These are phyloP conservation scores for Pterocles gutturalis DNA, from an alignment of 2,113 vertebrate genomes.

Conservation along the genomic window DNA sequence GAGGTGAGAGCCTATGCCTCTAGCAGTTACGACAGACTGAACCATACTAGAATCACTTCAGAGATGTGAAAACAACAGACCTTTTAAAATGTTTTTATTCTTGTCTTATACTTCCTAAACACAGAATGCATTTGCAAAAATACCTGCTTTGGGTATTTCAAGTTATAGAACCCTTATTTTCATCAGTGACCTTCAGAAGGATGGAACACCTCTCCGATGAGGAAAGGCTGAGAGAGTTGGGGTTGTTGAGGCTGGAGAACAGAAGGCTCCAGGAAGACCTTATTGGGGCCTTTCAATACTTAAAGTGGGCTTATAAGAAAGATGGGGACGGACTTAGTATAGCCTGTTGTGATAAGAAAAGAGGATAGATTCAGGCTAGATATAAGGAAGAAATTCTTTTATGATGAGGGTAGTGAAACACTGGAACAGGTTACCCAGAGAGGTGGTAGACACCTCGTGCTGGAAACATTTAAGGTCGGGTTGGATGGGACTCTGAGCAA, in stretches of 20 bases:
- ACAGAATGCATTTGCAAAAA: not conserved
- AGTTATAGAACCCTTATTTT: not conserved
- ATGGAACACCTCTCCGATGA: accelerated
- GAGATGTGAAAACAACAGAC: not conserved
- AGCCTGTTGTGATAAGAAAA: not conserved
- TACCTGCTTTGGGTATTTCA: not conserved
- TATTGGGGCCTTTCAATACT: not conserved
- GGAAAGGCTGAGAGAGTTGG: not conserved
- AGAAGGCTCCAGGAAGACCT: accelerated
- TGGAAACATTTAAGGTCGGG: not conserved
- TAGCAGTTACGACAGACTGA: not conserved
- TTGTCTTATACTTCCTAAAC: not conserved
- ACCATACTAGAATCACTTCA: not conserved
- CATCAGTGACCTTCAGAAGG: not conserved
- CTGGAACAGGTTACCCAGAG: not conserved
- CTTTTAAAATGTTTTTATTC: not conserved
- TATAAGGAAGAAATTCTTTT: not conserved
- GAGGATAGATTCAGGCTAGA: not conserved
- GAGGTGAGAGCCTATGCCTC: not conserved
- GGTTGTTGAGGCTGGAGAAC: not conserved
- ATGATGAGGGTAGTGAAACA: too few relatives aligned
- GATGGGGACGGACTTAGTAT: not conserved
- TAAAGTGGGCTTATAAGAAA: not conserved
- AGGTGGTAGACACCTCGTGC: too few relatives aligned
- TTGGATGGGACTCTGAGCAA: not conserved